Evolutionary conservation across 1,140 invertebrate genomes (phyloP), one percentile per base, ranked within the genome.

Genomic region (Pomacea maculata): DNA sequence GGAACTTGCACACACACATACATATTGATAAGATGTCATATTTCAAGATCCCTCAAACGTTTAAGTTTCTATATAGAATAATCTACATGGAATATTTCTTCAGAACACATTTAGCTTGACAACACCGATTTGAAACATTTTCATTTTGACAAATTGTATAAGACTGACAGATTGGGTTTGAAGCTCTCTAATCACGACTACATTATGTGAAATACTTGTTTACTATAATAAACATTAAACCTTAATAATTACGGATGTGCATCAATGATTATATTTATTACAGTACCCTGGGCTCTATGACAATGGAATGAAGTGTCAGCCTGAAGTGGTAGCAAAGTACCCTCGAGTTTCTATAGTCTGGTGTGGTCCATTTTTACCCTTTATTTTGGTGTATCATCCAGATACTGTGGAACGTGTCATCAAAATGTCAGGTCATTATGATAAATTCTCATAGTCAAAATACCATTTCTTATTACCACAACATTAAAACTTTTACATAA

Each of bases 331-430:
- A 70, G 61, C 54, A 17, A 70, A 71, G 45, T 85, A 78, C 64
- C 87, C 87, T 0, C 70, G 70, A n/a, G 72, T 85, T 21, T 78
- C 81, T 19, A 8, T 79, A 10, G 63, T 25, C 0, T 88, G 88
- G 88, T 71, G 87, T 29, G 82, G 86, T 0, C 83, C 81, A 15
- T 76, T 85, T 76, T 68, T 84, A 12, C 79, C 84, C 2, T 72
- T 87, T 34, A 77, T 88, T 19, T 71, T 84, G 14, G 82, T 88
- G 0, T 76, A 77, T 29, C 86, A 87, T 82, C 86, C 88, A 80
- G 85, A 87, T 17, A 85, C 86, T 12, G 83, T 88, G n/a, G 87
- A 86, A 75, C 55, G 82, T 29, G 84, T 88, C 45, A 78, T 88
- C 0, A 87, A 85, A 81, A 82, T 82, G 57, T 84, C 86, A 85